These are phyloP conservation scores for Psix sp. DNA, from an alignment of 1,140 invertebrate genomes.

Conservation along the genomic window DNA sequence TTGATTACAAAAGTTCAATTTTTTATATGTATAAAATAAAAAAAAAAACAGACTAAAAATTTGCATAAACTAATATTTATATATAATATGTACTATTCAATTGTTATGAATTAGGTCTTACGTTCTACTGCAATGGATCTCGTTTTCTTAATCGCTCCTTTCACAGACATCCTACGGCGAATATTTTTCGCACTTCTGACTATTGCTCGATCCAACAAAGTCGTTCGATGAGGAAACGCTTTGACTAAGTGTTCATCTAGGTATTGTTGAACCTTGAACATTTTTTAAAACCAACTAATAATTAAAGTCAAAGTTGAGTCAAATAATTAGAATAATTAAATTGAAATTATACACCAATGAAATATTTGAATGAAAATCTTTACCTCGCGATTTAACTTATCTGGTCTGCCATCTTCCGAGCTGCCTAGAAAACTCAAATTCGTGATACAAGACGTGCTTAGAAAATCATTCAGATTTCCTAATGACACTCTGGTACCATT, in stretches of 20 bases:
- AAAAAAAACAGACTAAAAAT: no score
- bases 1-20: conserved; percentile 27
- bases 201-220: conserved; percentile 78
- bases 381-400: conserved; percentile 79
- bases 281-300: no score
- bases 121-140: conserved; percentile 90
- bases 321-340: conserved; percentile 1
- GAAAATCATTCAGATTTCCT: conserved; percentile 92
- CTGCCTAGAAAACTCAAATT: conserved; percentile 96
- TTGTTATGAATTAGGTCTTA: conserved; percentile 74
- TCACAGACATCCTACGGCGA: conserved; percentile 86
- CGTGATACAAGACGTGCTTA: conserved; percentile 96
- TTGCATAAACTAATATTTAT: no score
- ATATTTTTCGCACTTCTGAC: conserved; percentile 78
- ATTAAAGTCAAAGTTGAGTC: no score
- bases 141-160: conserved; percentile 91
- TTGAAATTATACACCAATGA: no score
- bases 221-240: conserved; percentile 84
- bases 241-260: conserved; percentile 91
- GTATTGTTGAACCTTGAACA: conserved; percentile 87
- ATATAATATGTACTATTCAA: no score
- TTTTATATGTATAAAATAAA: no score
- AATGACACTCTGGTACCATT: conserved; percentile 97
- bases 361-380: neutral
- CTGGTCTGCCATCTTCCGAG: conserved; percentile 92